These are phyloP conservation scores for Edolisoma coerulescens DNA, from an alignment of 2,113 vertebrate species.

Conservation along the genomic window DNA sequence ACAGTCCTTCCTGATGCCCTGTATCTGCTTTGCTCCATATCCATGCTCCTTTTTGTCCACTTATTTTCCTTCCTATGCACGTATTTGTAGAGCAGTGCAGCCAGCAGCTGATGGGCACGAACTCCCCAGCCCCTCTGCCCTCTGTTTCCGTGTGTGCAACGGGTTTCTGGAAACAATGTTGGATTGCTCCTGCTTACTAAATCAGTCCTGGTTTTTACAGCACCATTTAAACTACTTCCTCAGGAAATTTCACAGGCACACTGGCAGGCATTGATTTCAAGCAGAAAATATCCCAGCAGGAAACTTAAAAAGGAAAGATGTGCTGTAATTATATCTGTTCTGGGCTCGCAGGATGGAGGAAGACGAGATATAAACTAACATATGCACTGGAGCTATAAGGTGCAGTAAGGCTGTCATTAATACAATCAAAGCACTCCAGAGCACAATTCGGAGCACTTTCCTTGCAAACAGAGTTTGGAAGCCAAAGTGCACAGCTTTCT, in stretches of 20 bases:
- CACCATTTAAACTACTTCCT: conserved; percentile 63
- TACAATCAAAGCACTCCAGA: not conserved
- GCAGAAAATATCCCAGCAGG: conserved; percentile 64
- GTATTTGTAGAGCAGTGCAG: not conserved
- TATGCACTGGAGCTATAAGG: not conserved
- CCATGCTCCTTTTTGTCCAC: not conserved
- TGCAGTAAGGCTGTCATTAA: not conserved
- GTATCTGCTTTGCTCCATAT: not conserved
- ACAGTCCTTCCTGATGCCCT: not conserved
- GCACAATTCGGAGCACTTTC: not conserved
- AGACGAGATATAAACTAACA: not conserved
- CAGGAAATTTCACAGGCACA: conserved; percentile 64
- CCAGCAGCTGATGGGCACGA: not conserved
- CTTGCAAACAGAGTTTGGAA: not conserved
- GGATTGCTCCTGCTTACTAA: conserved; percentile 38
- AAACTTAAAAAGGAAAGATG: conserved; percentile 64
- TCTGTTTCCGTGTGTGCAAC: not conserved
- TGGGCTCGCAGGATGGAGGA: not conserved
- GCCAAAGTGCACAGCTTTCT: not conserved
- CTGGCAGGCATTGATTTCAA: conserved; percentile 64
- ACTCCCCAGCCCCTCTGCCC: not conserved
- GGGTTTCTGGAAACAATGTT: conserved; percentile 26
- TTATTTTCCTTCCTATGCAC: not conserved
- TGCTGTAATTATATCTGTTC: conserved; percentile 52
- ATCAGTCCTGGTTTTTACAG: conserved; percentile 43